Evolutionary conservation across 2,888 invertebrate species (phyloP).

Genomic region (Harpagoxenus sublaevis): DNA sequence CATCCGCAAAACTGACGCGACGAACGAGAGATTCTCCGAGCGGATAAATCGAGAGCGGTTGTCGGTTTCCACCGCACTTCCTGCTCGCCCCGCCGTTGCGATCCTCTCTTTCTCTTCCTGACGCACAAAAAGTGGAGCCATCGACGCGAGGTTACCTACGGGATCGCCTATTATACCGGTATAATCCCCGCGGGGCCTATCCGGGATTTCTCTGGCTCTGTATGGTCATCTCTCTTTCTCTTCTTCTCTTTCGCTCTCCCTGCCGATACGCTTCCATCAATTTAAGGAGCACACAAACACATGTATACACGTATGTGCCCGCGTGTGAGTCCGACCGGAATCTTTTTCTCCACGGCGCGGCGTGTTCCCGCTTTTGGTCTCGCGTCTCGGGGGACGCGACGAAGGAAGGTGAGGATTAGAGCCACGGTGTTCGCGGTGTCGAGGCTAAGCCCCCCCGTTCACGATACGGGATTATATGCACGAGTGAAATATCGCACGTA

Average conservation of each 20-base stretch:
- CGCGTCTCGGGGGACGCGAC: conserved; percentile 19
- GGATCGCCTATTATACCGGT: conserved; percentile 73
- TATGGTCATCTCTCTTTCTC: conserved; percentile 23
- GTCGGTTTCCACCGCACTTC: conserved; percentile 53
- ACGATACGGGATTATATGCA: conserved; percentile 83
- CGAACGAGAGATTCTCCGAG: conserved; percentile 56
- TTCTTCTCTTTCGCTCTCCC: conserved; percentile 1
- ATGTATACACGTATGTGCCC: not conserved
- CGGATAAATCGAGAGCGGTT: conserved; percentile 70
- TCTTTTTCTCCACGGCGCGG: conserved; percentile 67
- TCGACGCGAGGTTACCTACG: conserved; percentile 73
- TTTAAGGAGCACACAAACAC: conserved; percentile 48
- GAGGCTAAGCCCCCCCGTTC: conserved; percentile 80
- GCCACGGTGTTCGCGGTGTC: conserved; percentile 79
- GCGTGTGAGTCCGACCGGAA: conserved; percentile 38
- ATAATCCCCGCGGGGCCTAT: conserved; percentile 68
- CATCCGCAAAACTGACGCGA: conserved; percentile 72
- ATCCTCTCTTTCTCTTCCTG: conserved; percentile 38
- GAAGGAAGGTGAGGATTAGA: conserved; percentile 79
- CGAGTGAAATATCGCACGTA: conserved; percentile 81
- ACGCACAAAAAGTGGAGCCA: conserved; percentile 68
- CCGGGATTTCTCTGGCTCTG: conserved; percentile 53
- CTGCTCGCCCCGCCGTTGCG: conserved; percentile 32
- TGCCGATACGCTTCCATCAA: conserved; percentile 51
- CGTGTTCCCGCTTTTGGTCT: conserved; percentile 62